These are phyloP conservation scores for Procapra przewalskii DNA, from an alignment of 2,113 vertebrate genomes.

Conservation along the genomic window DNA sequence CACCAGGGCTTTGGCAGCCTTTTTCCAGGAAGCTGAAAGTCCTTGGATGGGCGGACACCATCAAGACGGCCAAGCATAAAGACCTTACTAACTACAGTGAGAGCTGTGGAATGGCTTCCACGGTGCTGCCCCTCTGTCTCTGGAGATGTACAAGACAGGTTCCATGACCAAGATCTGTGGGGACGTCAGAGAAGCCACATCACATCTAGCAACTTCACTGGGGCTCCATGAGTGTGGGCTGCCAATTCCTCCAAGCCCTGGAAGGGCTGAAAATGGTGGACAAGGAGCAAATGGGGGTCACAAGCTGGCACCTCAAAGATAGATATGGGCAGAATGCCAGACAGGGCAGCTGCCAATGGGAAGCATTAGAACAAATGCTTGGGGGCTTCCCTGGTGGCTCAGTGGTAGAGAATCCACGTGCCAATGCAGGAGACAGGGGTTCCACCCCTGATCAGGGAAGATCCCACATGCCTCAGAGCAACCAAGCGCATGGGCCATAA, in stretches of 20 bases:
- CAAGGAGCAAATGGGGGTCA: slow-evolving; percentile 87
- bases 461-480: neutral
- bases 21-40: neutral
- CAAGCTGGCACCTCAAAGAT: slow-evolving; percentile 85
- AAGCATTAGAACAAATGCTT: neutral
- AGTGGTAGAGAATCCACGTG: neutral
- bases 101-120: slow-evolving; percentile 75
- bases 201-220: slow-evolving; percentile 86
- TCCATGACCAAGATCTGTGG: slow-evolving; percentile 90
- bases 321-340: slow-evolving; percentile 87
- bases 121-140: neutral
- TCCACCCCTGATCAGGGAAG: neutral
- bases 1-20: neutral
- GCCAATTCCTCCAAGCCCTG: slow-evolving; percentile 85
- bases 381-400: neutral
- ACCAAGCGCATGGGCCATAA: neutral
- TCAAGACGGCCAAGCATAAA: neutral
- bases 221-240: slow-evolving; percentile 74
- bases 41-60: neutral
- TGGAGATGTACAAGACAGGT: slow-evolving; percentile 82
- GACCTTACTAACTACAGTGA: neutral
- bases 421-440: neutral
- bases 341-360: slow-evolving; percentile 68
- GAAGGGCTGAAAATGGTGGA: slow-evolving; percentile 90
- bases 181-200: slow-evolving; percentile 86